These are phyloP conservation scores for Gymnodraco acuticeps DNA, from an alignment of 2,797 vertebrate species.

Conservation along the genomic window DNA sequence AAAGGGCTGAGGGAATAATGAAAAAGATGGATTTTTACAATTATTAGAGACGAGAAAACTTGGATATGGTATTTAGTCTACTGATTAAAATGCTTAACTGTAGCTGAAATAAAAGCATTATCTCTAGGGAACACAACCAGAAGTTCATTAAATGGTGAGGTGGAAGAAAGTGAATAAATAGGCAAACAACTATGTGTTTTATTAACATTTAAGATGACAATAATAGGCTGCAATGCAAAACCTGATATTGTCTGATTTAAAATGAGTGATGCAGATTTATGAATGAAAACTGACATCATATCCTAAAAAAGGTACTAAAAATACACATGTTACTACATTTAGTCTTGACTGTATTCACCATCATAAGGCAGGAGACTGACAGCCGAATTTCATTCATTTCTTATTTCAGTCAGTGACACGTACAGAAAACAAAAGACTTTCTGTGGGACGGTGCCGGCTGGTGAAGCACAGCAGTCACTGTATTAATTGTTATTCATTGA, in stretches of 20 bases:
- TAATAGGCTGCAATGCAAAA: too few species aligned
- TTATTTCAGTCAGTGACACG: conserved; percentile 38
- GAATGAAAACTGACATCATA: too few species aligned
- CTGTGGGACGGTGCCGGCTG: conserved; percentile 32
- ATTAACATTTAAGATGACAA: neutral
- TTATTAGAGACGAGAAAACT: neutral
- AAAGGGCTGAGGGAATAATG: conserved; percentile 22
- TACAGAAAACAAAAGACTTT: conserved; percentile 61
- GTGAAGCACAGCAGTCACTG: conserved; percentile 45
- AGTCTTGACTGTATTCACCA: neutral
- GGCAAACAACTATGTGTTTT: too few species aligned
- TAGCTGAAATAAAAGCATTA: neutral
- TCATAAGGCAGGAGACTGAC: conserved; percentile 12
- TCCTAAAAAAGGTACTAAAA: too few species aligned
- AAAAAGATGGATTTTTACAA: conserved; percentile 8
- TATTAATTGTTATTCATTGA: conserved; percentile 43
- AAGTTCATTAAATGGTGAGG: neutral
- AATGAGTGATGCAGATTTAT: too few species aligned
- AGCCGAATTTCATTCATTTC: conserved; percentile 31
- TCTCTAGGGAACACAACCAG: neutral
- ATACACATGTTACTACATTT: neutral
- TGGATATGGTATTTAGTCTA: neutral
- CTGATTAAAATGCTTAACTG: neutral
- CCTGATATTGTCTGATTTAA: too few species aligned
- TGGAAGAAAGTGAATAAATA: too few species aligned